phyloP scores from a whole-genome alignment of 2,888 invertebrate species.

The Drosophila melanocephala region DNA sequence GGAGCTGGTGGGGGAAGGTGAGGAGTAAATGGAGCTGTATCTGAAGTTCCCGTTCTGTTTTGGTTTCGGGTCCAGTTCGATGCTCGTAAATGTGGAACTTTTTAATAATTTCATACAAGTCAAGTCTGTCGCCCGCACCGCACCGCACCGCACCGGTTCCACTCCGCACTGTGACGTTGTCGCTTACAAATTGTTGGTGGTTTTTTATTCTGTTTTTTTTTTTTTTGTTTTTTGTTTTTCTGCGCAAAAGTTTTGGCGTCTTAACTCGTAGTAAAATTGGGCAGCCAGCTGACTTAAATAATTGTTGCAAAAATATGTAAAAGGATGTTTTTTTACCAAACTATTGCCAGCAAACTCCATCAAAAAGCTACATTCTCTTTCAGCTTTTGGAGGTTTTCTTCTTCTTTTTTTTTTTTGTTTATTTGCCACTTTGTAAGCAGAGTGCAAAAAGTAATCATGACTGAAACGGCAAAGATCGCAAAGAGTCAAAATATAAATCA shows the following conservation, averaged over 20 bases:
- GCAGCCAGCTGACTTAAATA: conserved; percentile 31
- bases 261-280: conserved; percentile 17
- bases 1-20: neutral
- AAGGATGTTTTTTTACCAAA: conserved; percentile 22
- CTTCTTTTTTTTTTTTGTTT: neutral
- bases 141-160: neutral
- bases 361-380: neutral
- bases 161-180: neutral
- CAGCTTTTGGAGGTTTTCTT: neutral
- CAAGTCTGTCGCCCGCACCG: conserved; percentile 3
- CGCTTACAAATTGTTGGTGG: conserved; percentile 24
- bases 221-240: neutral
- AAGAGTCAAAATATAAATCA: conserved; percentile 20
- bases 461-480: conserved; percentile 1
- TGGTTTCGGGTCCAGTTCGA: conserved; percentile 32
- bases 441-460: conserved; percentile 9
- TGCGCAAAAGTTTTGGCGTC: conserved; percentile 28
- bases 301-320: conserved; percentile 27
- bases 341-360: conserved; percentile 16
- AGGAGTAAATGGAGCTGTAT: conserved; percentile 5
- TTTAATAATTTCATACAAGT: conserved; percentile 50
- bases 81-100: conserved; percentile 50
- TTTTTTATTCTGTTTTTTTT: neutral
- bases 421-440: neutral
- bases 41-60: neutral